A percentile compares a stretch with the other conserved stretches of the same genome.
These are phyloP conservation scores for Cheiracanthium punctorium DNA, from an alignment of 2,888 invertebrate species.

Conservation along the genomic window DNA sequence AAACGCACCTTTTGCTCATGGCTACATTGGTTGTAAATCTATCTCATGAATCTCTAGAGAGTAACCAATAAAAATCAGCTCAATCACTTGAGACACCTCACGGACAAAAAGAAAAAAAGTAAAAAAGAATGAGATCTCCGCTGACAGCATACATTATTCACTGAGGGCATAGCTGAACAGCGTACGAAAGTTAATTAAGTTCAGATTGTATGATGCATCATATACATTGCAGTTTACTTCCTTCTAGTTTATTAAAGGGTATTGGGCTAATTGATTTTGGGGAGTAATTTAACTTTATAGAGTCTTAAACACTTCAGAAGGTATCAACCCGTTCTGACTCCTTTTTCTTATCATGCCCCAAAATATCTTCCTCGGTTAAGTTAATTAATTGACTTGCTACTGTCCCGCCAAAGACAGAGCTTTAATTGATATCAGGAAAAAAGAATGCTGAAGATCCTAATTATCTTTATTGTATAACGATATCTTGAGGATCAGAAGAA, in stretches of 20 bases:
- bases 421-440: neutral
- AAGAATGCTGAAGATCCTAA: neutral
- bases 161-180: neutral
- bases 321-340: too few species aligned
- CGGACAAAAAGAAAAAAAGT: conserved; percentile 14
- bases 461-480: neutral
- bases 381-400: conserved; percentile 25
- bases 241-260: neutral
- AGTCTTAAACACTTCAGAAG: conserved; percentile 8
- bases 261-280: neutral
- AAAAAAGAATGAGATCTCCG: conserved; percentile 14
- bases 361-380: neutral
- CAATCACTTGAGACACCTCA: conserved; percentile 49
- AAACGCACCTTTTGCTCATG: neutral
- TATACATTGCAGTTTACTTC: conserved; percentile 19
- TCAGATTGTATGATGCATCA: conserved; percentile 11
- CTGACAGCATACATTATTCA: conserved; percentile 38
- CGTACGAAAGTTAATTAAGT: conserved; percentile 40
- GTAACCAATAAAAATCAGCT: conserved; percentile 31
- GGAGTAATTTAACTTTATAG: neutral
- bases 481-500: neutral
- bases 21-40: conserved; percentile 11
- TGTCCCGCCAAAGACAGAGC: neutral
- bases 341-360: neutral
- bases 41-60: conserved; percentile 9